Base-by-base conservation (phyloP, 2,888 invertebrate species). In the Pyrochroa serraticornis region DNA sequence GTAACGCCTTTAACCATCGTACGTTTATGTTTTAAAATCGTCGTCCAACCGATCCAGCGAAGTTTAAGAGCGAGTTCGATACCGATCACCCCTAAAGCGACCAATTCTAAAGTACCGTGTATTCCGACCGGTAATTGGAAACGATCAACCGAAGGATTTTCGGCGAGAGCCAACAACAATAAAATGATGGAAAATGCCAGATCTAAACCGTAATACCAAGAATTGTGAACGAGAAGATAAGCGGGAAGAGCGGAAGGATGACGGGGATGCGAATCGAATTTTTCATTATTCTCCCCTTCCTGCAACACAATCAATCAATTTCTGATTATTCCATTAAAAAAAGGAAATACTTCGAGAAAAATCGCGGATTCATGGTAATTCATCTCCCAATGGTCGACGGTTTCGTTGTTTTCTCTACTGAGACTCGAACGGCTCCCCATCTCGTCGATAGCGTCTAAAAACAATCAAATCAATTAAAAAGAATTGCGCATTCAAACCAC, bases 261-360 rank as follows among this genome's bases (percentile, higher is more conserved):
- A 42, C 88, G 85, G 0, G 94, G 94, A 76, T 94, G 94, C 0
- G 92, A 92, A 76, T 91, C 91, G 75, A 93, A 94, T 78, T 94
- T 93, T 77, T 93, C 94, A 79, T 94, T 95, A 77, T 94, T 93
- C 76, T 88, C 85, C 32, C 94, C 94, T 84, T 94, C 94, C 90
- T 93, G 78, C 42, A 81, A 80, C 63, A 52, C 64, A 3, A 50
- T 37, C 12, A 13, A 14, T 30, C 6, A 12, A 22, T 22, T 42
- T 32, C 10, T 5, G 42, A 14, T 35, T 14, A n/a, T n/a, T n/a
- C n/a, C n/a, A n/a, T 41, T 37, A 14, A 8, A 3, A 9, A 9
- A 35, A 35, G 36, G 3, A 30, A 1, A 14, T 79, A 90, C 91
- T 84, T 92, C 91, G 69, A 94, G 82, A 79, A 90, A 94, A 71